A percentile compares a stretch with the other conserved stretches of the same genome.
Conservation (phyloP, 2,797 vertebrate species). For the Luscinia megarhynchos region DNA sequence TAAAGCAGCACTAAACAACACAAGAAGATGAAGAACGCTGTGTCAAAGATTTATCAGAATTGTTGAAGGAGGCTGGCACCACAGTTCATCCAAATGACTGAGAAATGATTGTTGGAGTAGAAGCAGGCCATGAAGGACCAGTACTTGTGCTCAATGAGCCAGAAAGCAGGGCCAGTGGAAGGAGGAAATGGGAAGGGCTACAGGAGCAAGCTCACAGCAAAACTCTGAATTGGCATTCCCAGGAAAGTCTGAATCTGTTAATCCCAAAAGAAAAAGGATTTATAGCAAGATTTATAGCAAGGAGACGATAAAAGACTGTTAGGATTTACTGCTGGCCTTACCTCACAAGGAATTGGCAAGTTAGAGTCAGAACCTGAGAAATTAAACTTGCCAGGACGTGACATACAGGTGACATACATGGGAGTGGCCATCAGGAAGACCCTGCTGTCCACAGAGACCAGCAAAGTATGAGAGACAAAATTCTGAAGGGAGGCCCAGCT, state of each 20-base stretch:
- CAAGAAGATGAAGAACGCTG: background rate
- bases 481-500: background rate
- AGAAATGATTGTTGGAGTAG: background rate
- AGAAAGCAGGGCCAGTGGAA: background rate
- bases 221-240: background rate
- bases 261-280: background rate
- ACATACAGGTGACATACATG: background rate
- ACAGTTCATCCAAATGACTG: background rate
- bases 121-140: background rate
- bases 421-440: background rate
- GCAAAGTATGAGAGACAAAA: background rate
- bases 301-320: background rate
- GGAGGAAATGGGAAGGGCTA: background rate
- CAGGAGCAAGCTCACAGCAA: background rate
- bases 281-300: background rate
- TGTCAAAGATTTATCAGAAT: slow-evolving; percentile 19
- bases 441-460: background rate
- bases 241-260: background rate
- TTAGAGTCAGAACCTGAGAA: background rate
- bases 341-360: background rate
- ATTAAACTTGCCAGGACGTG: background rate
- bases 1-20: background rate
- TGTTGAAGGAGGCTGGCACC: background rate
- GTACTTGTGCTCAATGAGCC: background rate
- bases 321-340: background rate